Base-by-base conservation (phyloP, 1,140 invertebrate genomes). In the Holcopasites calliopsidis region DNA sequence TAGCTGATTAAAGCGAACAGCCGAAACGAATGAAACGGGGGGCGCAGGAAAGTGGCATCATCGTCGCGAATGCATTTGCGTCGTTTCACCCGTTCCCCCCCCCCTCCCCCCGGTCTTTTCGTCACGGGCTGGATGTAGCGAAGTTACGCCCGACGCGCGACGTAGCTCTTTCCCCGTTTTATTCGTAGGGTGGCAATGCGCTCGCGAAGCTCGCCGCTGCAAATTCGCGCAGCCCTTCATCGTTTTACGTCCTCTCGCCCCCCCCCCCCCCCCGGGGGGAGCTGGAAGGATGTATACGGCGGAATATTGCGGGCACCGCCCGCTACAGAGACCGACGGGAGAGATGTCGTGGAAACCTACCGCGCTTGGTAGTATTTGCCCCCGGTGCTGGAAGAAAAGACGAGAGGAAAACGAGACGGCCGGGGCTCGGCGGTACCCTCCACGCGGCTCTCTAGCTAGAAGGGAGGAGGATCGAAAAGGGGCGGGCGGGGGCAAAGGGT, bases 301-400 rank as follows among this genome's bases (percentile, higher is more conserved):
- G 42, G 73, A 52, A 60, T 75, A 75, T 75, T 75, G 73, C 73
- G 35, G 49, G 50, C 55, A 21, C 40, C n/a, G 21, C 33, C 6
- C 44, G 26, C 7, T 33, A 55, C n/a, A 35, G 61, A 75, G 64
- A 57, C 50, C 73, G 64, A 75, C 69, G 64, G 65, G 54, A 75
- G 64, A 75, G 64, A 75, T n/a, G n/a, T 75, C 73, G 73, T 75
- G 50, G 73, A 69, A 75, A 40, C 69, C 65, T 70, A 71, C 66
- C 47, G 69, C 52, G 76, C 74, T n/a, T n/a, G n/a, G n/a, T n/a
- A n/a, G 77, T 84, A 80, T 82, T 85, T 80, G 70, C 74, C 74
- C 77, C 49, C 47, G 66, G 50, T 71, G 80, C 35, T 78, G 75
- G 61, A 66, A 78, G 70, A 75, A 78, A 77, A 61, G 50, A 60